These are phyloP conservation scores for Tursiops truncatus DNA, from an alignment of 2,113 vertebrate species.

Conservation along the genomic window DNA sequence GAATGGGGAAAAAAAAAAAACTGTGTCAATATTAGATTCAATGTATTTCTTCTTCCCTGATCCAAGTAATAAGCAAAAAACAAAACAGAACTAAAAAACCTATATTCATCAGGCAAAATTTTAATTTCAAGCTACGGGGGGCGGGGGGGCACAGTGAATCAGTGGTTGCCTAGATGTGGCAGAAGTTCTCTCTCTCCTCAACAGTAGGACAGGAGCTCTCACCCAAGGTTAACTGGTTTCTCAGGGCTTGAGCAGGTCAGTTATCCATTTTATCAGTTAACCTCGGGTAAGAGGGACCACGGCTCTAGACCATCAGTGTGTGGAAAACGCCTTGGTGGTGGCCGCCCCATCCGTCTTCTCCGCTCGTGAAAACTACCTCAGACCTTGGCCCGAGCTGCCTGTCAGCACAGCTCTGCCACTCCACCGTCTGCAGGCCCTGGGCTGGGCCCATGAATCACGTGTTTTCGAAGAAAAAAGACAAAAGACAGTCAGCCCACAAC, in stretches of 20 bases:
- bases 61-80: slow-evolving; percentile 62
- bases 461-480: background rate
- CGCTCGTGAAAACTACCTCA: background rate
- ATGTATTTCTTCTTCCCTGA: slow-evolving; percentile 72
- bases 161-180: background rate
- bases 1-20: slow-evolving; percentile 73
- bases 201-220: background rate
- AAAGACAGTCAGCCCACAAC: background rate
- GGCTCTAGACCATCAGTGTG: background rate
- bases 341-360: fast-evolving
- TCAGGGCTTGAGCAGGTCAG: no score
- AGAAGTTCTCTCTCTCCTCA: background rate
- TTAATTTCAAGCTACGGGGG: background rate
- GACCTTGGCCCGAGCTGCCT: fast-evolving
- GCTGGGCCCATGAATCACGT: background rate
- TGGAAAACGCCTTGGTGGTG: background rate
- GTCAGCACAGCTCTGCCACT: no score
- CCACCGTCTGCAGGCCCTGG: background rate
- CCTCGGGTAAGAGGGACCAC: background rate
- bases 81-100: background rate
- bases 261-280: background rate
- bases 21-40: slow-evolving; percentile 64
- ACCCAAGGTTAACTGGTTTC: background rate
- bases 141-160: background rate
- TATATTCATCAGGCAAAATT: background rate